Percentiles rank a stretch among this genome's conserved stretches.
phyloP scores from a whole-genome alignment of 2,113 vertebrate genomes.

The Brienomyrus longianalis region DNA sequence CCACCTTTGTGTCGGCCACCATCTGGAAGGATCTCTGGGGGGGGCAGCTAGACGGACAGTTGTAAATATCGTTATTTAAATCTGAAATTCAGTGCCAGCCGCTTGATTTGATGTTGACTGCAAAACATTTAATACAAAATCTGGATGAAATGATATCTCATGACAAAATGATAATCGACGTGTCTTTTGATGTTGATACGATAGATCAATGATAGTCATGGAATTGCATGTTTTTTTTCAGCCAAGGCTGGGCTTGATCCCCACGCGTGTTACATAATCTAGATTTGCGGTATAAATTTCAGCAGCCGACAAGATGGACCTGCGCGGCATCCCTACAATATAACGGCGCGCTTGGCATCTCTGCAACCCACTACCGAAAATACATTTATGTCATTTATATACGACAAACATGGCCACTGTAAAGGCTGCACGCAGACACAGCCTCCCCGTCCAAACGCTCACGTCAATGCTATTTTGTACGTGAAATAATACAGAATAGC shows the following conservation, averaged over 20 bases:
- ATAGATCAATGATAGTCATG: not conserved
- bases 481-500: not conserved
- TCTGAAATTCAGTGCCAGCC: not conserved
- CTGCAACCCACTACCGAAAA: not conserved
- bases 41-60: not conserved
- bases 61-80: constrained; percentile 1
- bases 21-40: not conserved
- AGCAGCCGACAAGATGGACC: not conserved
- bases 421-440: not conserved
- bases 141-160: not conserved
- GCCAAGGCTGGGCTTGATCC: not conserved
- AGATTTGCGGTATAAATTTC: not conserved
- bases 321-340: not conserved
- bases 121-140: not conserved
- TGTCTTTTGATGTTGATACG: not conserved
- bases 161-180: not conserved
- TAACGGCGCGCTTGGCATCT: not conserved
- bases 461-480: not conserved
- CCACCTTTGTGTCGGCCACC: not conserved
- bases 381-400: not conserved
- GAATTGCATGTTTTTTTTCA: not conserved
- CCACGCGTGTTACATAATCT: constrained; percentile 9
- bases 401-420: constrained; percentile 1
- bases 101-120: not conserved
- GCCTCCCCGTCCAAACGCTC: not conserved